Evolutionary conservation across 2,797 vertebrate species (phyloP), one percentile per base, ranked within the genome.

Genomic region (Hemibagrus guttatus): DNA sequence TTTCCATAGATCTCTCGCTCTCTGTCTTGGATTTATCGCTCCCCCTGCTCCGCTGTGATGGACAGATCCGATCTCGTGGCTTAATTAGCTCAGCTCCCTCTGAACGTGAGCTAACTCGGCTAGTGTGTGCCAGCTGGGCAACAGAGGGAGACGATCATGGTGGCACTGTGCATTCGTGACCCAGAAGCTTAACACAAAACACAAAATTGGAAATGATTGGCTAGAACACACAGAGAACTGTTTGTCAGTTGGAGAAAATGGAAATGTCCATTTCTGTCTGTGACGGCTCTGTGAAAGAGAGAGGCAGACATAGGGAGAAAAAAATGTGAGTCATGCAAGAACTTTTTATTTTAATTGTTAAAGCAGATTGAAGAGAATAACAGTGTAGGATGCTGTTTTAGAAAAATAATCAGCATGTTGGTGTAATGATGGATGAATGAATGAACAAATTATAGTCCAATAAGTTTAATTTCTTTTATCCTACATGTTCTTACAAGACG

Each of bases 1-100:
- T 78, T 42, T 75, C 75, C 35, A 58, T 64, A 89, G 83, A 66
- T 79, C 84, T 86, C 84, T 86, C 85, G 85, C 84, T 85, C 86
- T 87, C 83, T 86, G 52, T 56, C 61, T 58, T 74, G 66, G 56
- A 85, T 88, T 85, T 88, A 85, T 76, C 52, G 71, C 80, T 84
- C 84, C 72, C 79, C 42, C 81, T 64, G n/a, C 76, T 78, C 81
- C 13, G 56, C 84, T 75, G 71, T 89, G 89, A 91, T 75, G 83
- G 90, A 90, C 86, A 85, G 82, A 79, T 68, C 83, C 46, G 76
- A 85, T 85, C 85, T 78, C 56, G 76, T 76, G 56, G 83, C 88
- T 87, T 91, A 89, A 92, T 90, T 92, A 88, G 68, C 85, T 89
- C 82, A 6, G 85, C 79, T 66, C 54, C 75, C 59, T 79, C 81